A percentile compares a stretch with the other conserved stretches of the same genome.
Conservation (phyloP, 2,113 vertebrate species). For the Bubo bubo region DNA sequence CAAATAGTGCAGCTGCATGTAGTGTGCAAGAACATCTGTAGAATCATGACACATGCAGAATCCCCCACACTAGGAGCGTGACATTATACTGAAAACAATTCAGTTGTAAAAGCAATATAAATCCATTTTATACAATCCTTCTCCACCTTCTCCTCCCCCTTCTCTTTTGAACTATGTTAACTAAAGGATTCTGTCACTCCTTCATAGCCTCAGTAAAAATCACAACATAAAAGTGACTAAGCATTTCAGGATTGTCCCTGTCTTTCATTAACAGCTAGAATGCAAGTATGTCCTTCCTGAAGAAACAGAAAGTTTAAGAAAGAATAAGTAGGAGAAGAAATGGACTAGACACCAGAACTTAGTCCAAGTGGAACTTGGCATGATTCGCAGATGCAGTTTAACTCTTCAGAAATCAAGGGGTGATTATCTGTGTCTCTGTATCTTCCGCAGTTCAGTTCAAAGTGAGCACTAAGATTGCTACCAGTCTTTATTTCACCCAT, state of each 20-base stretch:
- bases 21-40: conserved; percentile 39
- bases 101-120: neutral
- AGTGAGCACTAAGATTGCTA: neutral
- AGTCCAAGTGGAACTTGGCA: neutral
- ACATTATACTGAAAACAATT: neutral
- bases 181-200: neutral
- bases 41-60: conserved; percentile 18
- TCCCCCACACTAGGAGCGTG: neutral
- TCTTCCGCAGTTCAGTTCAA: neutral
- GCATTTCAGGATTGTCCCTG: neutral
- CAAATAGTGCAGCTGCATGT: conserved; percentile 29
- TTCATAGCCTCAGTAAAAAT: neutral
- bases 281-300: neutral
- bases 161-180: neutral
- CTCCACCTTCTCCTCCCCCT: neutral
- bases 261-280: neutral
- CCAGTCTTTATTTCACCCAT: neutral
- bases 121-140: neutral
- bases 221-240: neutral
- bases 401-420: conserved; percentile 24
- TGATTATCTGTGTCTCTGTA: neutral
- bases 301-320: neutral
- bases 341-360: neutral
- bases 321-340: neutral
- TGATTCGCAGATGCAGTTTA: neutral